Base-by-base conservation (phyloP, 53 echinoderm and acorn worm genomes). In the Paracentrotus lividus region DNA sequence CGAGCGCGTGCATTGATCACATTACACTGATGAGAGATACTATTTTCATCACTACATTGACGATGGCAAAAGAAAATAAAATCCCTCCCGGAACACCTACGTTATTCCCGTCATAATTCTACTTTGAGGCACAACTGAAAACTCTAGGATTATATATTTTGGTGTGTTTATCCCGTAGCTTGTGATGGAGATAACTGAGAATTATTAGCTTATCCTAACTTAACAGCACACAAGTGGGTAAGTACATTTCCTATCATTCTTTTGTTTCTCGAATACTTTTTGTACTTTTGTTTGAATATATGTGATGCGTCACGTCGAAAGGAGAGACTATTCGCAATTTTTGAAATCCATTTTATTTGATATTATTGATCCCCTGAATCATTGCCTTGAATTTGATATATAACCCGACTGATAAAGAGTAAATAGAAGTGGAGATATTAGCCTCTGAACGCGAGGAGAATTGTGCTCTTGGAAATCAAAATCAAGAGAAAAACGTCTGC, bases 91-190 rank as follows among this genome's bases (percentile, higher is more conserved):
- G 27, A 45, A 44, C 26, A 5, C 81, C 81, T 81, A 81, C 81
- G 81, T 81, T 81, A 45, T 47, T 81, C 47, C 24, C 3, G 44
- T 47, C 81, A 16, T 81, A 47, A 47, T 7, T 47, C 12, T 81
- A 47, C 47, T 27, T n/a, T 81, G 81, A 47, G 1, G n/a, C 2
- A 4, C 1, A 12, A 14, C 81, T 81, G 81, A 81, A 45, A 24
- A 45, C n/a, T 81, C 81, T 26, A 76, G 81, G 81, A 81, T 81
- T 45, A 81, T 81, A 81, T 47, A 47, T 43, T 81, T 15, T 45
- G 24, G 81, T 24, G 81, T 49, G 81, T 47, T 9, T 47, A 81
- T 81, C 47, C 26, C 26, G 3, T 27, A 24, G 26, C 18, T 8
- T 24, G 47, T 24, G 47, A 81, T 81, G 81, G 81, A 81, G 47